Evolutionary conservation across 1,140 invertebrate genomes (phyloP).

Genomic region (Calliopsis andreniformis): DNA sequence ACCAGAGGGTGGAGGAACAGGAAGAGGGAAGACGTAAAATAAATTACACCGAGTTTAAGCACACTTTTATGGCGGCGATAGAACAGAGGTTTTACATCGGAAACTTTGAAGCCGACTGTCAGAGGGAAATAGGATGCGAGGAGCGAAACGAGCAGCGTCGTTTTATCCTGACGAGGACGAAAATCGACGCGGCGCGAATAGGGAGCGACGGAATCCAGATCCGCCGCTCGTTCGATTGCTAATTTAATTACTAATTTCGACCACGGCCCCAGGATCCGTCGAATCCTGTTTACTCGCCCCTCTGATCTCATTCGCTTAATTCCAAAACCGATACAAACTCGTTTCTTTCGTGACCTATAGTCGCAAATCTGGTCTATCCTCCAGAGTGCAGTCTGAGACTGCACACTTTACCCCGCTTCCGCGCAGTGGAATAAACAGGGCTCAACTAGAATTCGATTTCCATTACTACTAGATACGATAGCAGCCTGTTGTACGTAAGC

Average conservation of each 20-base stretch:
- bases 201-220: not conserved
- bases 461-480: constrained; percentile 29
- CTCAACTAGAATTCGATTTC: constrained; percentile 14
- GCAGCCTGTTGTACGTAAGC: not conserved
- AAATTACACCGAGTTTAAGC: constrained; percentile 69
- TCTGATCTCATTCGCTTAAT: not conserved
- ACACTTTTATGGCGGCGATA: constrained; percentile 51
- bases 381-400: not conserved
- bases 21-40: constrained; percentile 45
- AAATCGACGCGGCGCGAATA: constrained; percentile 14
- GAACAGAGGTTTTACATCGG: constrained; percentile 51
- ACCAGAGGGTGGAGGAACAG: not conserved
- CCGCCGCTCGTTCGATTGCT: constrained; percentile 18
- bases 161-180: constrained; percentile 34
- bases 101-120: constrained; percentile 44
- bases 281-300: not conserved
- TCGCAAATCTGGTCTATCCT: not conserved
- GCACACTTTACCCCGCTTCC: constrained; percentile 10
- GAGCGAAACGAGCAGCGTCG: constrained; percentile 4
- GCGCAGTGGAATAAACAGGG: not conserved
- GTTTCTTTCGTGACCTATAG: constrained; percentile 1
- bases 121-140: constrained; percentile 14
- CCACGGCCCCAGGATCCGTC: not conserved
- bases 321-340: not conserved
- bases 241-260: constrained; percentile 42